These are phyloP conservation scores for Gadus macrocephalus DNA, from an alignment of 2,113 vertebrate species.

Conservation along the genomic window DNA sequence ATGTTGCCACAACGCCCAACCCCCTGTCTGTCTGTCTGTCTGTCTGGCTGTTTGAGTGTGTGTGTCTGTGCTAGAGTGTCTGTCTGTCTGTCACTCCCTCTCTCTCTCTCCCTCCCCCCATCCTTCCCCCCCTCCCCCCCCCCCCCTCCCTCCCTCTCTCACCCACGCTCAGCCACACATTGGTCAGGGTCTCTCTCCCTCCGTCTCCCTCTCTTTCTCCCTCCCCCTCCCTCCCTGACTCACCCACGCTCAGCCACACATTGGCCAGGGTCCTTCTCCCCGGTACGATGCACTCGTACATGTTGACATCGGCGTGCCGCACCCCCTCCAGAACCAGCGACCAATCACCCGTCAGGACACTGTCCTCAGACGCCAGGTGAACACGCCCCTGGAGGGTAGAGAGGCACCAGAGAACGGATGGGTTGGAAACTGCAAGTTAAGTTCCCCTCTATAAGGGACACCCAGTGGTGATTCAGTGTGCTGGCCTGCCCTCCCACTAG, in stretches of 20 bases:
- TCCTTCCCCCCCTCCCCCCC: too few species aligned
- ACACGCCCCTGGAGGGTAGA: constrained; percentile 3
- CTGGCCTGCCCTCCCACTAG: too few species aligned
- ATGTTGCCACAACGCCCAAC: too few species aligned
- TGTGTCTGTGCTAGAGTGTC: too few species aligned
- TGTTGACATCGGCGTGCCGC: constrained; percentile 20
- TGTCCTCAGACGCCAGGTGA: not conserved
- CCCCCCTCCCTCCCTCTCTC: too few species aligned
- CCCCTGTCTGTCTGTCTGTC: too few species aligned
- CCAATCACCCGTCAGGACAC: constrained; percentile 13
- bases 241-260: not conserved
- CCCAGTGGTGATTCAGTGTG: not conserved
- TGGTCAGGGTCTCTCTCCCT: constrained; percentile 7
- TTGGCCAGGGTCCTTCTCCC: constrained; percentile 8
- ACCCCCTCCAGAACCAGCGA: constrained; percentile 16
- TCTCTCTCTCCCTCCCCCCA: too few species aligned
- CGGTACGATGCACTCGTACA: constrained; percentile 41
- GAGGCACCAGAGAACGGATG: too few species aligned
- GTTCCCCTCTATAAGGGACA: not conserved
- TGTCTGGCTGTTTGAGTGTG: too few species aligned
- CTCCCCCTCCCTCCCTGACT: too few species aligned
- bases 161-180: not conserved
- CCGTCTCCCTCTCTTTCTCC: too few species aligned
- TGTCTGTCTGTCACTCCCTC: too few species aligned
- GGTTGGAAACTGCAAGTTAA: not conserved